phyloP scores from a whole-genome alignment of 2,113 vertebrate genomes.

The Hemiscyllium ocellatum region DNA sequence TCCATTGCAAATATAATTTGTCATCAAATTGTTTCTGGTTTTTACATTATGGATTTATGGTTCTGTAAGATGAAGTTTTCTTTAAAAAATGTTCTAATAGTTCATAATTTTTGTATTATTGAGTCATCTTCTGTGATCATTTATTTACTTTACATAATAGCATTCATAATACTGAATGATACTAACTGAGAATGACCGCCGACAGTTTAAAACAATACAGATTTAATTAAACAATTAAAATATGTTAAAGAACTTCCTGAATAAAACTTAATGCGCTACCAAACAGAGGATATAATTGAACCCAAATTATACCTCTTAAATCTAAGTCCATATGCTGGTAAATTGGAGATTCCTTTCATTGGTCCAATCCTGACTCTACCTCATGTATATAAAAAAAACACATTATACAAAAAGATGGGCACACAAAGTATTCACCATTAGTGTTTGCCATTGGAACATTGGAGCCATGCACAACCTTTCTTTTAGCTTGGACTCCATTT shows the following conservation, averaged over 20 bases:
- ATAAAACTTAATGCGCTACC: not conserved
- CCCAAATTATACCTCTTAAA: not conserved
- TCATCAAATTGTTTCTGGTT: not conserved
- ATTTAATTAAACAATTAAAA: not conserved
- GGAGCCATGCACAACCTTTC: not conserved
- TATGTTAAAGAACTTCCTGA: not conserved
- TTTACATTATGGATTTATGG: constrained; percentile 13
- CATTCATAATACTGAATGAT: not conserved
- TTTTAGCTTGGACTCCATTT: not conserved
- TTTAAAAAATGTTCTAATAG: not conserved
- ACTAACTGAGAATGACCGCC: not conserved
- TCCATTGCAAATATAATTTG: constrained; percentile 4
- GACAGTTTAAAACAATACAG: not conserved
- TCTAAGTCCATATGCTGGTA: not conserved
- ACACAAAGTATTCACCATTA: not conserved
- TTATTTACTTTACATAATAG: not conserved
- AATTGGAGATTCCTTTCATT: not conserved
- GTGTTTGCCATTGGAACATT: not conserved
- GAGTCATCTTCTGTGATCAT: not conserved
- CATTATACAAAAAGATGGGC: not conserved
- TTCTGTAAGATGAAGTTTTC: not conserved
- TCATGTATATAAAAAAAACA: not conserved
- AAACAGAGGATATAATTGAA: not conserved
- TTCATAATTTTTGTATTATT: not conserved
- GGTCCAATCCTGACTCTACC: not conserved